These are phyloP conservation scores for Dynastes grantii DNA, from an alignment of 2,888 invertebrate species.

Conservation along the genomic window DNA sequence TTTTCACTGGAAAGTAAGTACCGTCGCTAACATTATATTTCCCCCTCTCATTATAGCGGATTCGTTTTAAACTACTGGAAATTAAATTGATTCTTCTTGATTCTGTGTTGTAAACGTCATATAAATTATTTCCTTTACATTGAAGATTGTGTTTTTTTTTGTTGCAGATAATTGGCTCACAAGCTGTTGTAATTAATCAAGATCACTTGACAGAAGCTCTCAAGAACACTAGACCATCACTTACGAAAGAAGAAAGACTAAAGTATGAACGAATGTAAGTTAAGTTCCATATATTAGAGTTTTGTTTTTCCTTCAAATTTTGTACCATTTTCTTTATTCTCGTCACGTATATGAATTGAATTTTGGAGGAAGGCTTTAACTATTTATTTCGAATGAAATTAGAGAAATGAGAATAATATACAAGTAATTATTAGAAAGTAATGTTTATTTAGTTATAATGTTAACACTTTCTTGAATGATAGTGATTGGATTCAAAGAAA, in stretches of 20 bases:
- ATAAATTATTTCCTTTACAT: not conserved
- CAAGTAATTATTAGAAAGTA: no score
- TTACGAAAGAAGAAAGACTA: conserved; percentile 78
- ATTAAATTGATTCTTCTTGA: conserved; percentile 36
- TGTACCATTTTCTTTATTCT: no score
- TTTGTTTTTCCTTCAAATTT: not conserved
- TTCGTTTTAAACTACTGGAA: conserved; percentile 40
- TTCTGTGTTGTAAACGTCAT: conserved; percentile 1
- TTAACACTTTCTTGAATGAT: no score
- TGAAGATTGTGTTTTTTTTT: not conserved
- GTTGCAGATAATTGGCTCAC: conserved; percentile 1
- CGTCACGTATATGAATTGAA: no score
- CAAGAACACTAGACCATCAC: conserved; percentile 83
- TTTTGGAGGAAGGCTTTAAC: no score
- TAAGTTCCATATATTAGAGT: not conserved
- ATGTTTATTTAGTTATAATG: no score
- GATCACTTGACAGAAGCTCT: conserved; percentile 80
- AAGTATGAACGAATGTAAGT: conserved; percentile 86
- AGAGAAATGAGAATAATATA: no score
- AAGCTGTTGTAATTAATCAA: conserved; percentile 69
- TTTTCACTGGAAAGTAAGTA: conserved; percentile 50
- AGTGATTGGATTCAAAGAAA: no score
- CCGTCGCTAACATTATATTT: conserved; percentile 20
- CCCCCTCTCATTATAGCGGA: conserved; percentile 33
- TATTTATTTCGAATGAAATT: no score